These are phyloP conservation scores for Lithobates pipiens DNA, from an alignment of 2,797 vertebrate genomes.

Conservation along the genomic window DNA sequence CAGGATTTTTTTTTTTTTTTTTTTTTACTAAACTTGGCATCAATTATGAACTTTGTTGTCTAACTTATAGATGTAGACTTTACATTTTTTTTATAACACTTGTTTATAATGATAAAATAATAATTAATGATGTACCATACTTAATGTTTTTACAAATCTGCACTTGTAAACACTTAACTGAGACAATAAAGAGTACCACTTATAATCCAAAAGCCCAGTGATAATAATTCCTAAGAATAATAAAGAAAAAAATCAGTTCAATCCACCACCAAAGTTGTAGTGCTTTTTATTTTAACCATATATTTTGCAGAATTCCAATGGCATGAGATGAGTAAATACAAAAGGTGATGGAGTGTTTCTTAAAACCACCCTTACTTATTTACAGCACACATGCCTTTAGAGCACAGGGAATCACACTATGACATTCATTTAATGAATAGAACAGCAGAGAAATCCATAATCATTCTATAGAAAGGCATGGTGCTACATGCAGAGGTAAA, in stretches of 20 bases:
- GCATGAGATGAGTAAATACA: not conserved
- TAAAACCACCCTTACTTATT: slow-evolving; percentile 16
- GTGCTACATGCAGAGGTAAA: slow-evolving; percentile 39
- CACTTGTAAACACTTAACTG: too few relatives aligned
- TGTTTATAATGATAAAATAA: too few relatives aligned
- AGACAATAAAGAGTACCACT: too few relatives aligned
- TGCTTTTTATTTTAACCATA: slow-evolving; percentile 3
- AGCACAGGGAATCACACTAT: slow-evolving; percentile 34
- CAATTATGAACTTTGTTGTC: not conserved
- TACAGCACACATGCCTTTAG: slow-evolving; percentile 33
- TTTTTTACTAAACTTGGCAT: too few relatives aligned
- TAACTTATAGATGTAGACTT: not conserved
- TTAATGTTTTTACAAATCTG: too few relatives aligned
- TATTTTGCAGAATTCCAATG: not conserved
- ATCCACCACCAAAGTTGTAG: not conserved
- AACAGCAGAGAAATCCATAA: slow-evolving; percentile 43
- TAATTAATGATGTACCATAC: too few relatives aligned
- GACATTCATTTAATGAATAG: slow-evolving; percentile 51
- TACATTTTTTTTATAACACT: not conserved
- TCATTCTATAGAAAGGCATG: slow-evolving; percentile 25
- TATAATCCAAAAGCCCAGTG: too few relatives aligned
- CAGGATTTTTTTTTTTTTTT: too few relatives aligned
- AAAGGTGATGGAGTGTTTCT: slow-evolving; percentile 14
- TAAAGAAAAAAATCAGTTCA: not conserved
- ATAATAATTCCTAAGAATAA: not conserved